Percentiles rank a stretch among this genome's conserved stretches.
These are phyloP conservation scores for Habrosyne pyritoides DNA, from an alignment of 2,888 invertebrate species.

Conservation along the genomic window DNA sequence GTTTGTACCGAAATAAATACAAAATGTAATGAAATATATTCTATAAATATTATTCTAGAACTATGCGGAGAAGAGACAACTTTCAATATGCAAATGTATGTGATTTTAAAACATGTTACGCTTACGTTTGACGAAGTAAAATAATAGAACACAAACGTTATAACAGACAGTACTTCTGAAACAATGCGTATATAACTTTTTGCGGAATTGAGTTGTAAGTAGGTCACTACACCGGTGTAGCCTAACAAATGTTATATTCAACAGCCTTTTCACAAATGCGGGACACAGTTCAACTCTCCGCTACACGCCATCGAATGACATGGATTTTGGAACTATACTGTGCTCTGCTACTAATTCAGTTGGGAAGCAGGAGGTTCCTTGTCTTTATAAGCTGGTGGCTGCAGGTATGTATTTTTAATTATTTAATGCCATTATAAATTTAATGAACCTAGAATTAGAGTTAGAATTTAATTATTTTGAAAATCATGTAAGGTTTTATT, in stretches of 20 bases:
- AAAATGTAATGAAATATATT: too few relatives aligned
- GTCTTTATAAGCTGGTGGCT: slow-evolving; percentile 92
- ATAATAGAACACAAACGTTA: background rate
- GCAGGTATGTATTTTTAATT: slow-evolving; percentile 84
- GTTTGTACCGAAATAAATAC: background rate
- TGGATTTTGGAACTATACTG: slow-evolving; percentile 93
- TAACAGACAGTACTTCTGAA: background rate
- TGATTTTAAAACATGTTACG: background rate
- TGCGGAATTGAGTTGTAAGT: background rate
- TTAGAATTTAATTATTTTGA: too few relatives aligned
- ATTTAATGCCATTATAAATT: too few relatives aligned
- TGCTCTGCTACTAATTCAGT: slow-evolving; percentile 93
- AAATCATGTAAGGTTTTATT: too few relatives aligned
- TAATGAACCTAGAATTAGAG: too few relatives aligned
- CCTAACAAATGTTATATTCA: slow-evolving; percentile 15
- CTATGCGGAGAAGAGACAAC: background rate
- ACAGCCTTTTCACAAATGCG: slow-evolving; percentile 78
- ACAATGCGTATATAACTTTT: background rate
- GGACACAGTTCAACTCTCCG: slow-evolving; percentile 88
- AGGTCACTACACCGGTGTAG: slow-evolving; percentile 8
- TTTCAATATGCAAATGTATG: background rate
- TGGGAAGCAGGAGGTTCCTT: slow-evolving; percentile 90
- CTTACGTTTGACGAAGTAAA: background rate
- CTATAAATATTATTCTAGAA: background rate
- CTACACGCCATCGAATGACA: slow-evolving; percentile 91